Percentiles rank a stretch among this genome's conserved stretches.
These are phyloP conservation scores for Clarias macrocephalus DNA, from an alignment of 2,113 vertebrate species.

Conservation along the genomic window DNA sequence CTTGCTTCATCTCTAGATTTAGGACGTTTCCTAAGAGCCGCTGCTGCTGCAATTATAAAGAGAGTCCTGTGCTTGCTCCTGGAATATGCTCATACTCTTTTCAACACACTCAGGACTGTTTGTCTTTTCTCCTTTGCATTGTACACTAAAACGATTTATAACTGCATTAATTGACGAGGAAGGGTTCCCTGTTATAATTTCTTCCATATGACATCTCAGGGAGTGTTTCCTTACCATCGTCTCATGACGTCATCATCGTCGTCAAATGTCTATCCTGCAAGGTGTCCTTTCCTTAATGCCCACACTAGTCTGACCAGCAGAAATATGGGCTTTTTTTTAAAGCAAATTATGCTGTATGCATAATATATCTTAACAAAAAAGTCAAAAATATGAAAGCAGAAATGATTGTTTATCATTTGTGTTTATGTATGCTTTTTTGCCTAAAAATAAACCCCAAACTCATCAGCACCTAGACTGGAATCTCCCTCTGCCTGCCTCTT, in stretches of 20 bases:
- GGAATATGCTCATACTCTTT: neutral
- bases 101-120: neutral
- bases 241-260: too few species aligned
- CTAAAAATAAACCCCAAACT: neutral
- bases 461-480: constrained; percentile 15
- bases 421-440: neutral
- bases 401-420: neutral
- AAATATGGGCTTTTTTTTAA: neutral
- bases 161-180: neutral
- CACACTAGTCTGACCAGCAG: neutral
- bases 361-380: neutral
- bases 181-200: neutral
- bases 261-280: neutral
- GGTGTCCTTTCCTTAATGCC: neutral
- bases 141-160: neutral
- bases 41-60: neutral
- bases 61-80: neutral
- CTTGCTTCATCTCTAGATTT: neutral
- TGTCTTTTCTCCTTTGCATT: neutral
- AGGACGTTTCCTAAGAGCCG: neutral
- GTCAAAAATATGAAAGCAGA: neutral
- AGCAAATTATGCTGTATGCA: neutral
- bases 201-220: neutral
- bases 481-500: constrained; percentile 20
- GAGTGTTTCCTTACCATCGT: neutral